Evolutionary conservation across 1,140 invertebrate species (phyloP).

Genomic region (Diorhabda sublineata): DNA sequence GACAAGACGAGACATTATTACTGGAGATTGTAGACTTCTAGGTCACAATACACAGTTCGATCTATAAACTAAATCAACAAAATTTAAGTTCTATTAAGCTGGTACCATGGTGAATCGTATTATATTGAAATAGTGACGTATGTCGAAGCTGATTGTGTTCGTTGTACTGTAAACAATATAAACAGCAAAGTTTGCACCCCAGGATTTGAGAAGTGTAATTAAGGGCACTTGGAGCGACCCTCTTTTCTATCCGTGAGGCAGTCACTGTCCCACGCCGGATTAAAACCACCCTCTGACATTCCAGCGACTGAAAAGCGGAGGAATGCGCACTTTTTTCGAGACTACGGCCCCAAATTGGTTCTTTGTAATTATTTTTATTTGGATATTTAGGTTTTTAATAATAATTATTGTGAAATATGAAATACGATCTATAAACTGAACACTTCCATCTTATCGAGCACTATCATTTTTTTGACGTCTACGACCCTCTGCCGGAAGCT

Average conservation of each 20-base stretch:
- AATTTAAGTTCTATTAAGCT: no score
- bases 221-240: conserved; percentile 26
- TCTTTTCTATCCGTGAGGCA: conserved; percentile 5
- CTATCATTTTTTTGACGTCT: not conserved
- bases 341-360: not conserved
- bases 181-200: conserved; percentile 22
- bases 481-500: conserved; percentile 2
- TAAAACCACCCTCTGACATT: conserved; percentile 19
- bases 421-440: no score
- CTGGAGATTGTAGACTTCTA: no score
- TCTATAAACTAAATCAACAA: no score
- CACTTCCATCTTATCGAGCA: not conserved
- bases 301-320: not conserved
- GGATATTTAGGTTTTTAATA: no score
- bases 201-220: conserved; percentile 19
- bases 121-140: not conserved
- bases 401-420: no score
- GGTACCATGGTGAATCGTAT: not conserved
- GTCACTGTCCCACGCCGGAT: conserved; percentile 17
- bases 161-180: not conserved
- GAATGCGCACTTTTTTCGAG: conserved; percentile 8
- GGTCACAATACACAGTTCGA: no score
- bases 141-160: not conserved
- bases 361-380: no score
- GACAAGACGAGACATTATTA: no score